These are phyloP conservation scores for Xestia c-nigrum DNA, from an alignment of 2,888 invertebrate species.

Conservation along the genomic window DNA sequence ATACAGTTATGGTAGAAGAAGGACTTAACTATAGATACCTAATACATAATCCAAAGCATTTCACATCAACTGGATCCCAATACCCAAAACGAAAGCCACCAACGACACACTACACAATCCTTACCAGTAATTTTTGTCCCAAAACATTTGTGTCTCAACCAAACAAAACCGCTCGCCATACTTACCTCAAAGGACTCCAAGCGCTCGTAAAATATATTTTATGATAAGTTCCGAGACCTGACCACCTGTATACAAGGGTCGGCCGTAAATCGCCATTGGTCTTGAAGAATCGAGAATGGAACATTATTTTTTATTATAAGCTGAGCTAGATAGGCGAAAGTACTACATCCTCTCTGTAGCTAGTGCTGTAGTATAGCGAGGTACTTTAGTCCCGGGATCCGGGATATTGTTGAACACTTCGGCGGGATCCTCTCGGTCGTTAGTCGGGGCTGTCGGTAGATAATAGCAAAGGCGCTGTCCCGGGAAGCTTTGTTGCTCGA, in stretches of 20 bases:
- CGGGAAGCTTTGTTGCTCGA: constrained; percentile 51
- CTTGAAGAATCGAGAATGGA: constrained; percentile 56
- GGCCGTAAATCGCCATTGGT: constrained; percentile 52
- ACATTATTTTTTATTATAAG: constrained; percentile 66
- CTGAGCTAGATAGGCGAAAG: constrained; percentile 55
- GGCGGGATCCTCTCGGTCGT: constrained; percentile 62
- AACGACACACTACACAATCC: constrained; percentile 29
- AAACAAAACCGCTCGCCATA: constrained; percentile 38
- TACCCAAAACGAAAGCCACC: constrained; percentile 7
- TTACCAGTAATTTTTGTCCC: constrained; percentile 48
- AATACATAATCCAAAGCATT: background rate
- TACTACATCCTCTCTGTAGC: constrained; percentile 37
- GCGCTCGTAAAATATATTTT: constrained; percentile 64
- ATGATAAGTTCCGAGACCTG: constrained; percentile 55
- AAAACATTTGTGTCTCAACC: constrained; percentile 47
- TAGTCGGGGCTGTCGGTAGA: constrained; percentile 66
- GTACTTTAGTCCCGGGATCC: constrained; percentile 52
- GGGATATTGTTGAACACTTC: constrained; percentile 67
- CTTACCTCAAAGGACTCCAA: constrained; percentile 53
- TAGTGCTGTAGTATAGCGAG: constrained; percentile 26
- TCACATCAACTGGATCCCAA: background rate
- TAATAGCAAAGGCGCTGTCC: constrained; percentile 66
- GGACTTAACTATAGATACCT: background rate
- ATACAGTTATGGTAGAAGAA: background rate
- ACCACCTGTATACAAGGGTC: constrained; percentile 62